Percentiles rank a stretch among this genome's conserved stretches.
These are phyloP conservation scores for Aspidapion aeneum DNA, from an alignment of 2,888 invertebrate genomes.

Conservation along the genomic window DNA sequence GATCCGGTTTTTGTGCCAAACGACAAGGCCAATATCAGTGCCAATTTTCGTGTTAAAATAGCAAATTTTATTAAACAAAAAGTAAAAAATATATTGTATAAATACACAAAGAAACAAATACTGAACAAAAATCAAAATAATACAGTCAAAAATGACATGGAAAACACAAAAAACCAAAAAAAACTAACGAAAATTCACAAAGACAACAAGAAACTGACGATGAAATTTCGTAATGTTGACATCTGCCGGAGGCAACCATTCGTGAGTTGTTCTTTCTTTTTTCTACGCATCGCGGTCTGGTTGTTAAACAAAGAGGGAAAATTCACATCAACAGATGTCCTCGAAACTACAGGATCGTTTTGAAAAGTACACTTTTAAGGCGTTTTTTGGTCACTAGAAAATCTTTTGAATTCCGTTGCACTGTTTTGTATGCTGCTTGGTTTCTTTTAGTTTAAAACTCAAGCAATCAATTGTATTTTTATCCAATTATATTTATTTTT, in stretches of 20 bases:
- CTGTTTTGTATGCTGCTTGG: no score
- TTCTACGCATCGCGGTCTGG: no score
- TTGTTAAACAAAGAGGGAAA: neutral
- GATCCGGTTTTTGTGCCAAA: neutral
- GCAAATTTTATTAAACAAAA: neutral
- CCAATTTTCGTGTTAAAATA: neutral
- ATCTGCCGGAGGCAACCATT: neutral
- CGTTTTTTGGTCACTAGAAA: no score
- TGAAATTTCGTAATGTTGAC: no score
- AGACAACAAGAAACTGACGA: neutral
- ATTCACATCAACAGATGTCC: neutral
- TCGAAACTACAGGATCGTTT: neutral
- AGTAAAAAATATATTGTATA: neutral
- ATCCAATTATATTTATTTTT: no score
- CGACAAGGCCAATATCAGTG: neutral
- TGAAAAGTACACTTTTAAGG: neutral
- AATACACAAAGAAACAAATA: neutral
- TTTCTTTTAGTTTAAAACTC: no score
- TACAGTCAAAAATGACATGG: neutral
- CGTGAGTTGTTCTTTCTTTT: neutral
- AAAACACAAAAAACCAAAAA: neutral
- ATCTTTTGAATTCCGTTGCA: no score
- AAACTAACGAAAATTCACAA: neutral
- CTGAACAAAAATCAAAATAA: neutral
- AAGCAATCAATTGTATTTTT: no score